Percentiles rank a stretch among this genome's conserved stretches.
phyloP scores from a whole-genome alignment of 2,888 invertebrate species.

The Dynastes tityus region DNA sequence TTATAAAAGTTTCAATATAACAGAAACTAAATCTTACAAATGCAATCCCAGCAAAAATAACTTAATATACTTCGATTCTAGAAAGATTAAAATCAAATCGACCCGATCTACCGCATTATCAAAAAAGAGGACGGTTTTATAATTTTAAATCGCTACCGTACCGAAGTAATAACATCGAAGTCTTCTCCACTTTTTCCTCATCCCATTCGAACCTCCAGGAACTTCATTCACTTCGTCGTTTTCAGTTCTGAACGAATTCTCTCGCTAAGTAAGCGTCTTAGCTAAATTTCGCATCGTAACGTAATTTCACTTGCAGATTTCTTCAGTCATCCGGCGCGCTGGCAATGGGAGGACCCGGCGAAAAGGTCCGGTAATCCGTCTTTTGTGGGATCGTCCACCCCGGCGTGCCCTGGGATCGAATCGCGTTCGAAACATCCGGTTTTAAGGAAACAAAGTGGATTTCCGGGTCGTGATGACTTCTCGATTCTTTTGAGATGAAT shows the following conservation, averaged over 20 bases:
- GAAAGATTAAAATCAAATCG: too few relatives aligned
- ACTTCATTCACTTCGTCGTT: too few relatives aligned
- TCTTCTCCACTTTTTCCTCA: background rate
- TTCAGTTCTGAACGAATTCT: too few relatives aligned
- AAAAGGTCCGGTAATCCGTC: constrained; percentile 48
- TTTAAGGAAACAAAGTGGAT: constrained; percentile 44
- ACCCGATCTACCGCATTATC: too few relatives aligned
- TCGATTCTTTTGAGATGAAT: constrained; percentile 31
- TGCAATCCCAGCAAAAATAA: too few relatives aligned
- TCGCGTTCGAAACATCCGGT: constrained; percentile 26
- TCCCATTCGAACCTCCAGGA: background rate
- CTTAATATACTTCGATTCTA: background rate
- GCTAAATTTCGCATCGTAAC: constrained; percentile 33
- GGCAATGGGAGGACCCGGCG: constrained; percentile 12
- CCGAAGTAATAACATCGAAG: constrained; percentile 15
- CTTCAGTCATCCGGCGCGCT: background rate
- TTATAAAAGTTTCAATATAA: background rate
- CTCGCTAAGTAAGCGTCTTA: constrained; percentile 38
- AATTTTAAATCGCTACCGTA: constrained; percentile 9
- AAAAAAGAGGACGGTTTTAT: background rate
- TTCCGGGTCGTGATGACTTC: constrained; percentile 29
- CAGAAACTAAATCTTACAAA: too few relatives aligned
- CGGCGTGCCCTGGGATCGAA: background rate
- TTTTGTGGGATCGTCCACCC: constrained; percentile 37
- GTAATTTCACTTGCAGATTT: constrained; percentile 47